Conservation (phyloP, 1,140 invertebrate species). For the Drosophila nannoptera region DNA sequence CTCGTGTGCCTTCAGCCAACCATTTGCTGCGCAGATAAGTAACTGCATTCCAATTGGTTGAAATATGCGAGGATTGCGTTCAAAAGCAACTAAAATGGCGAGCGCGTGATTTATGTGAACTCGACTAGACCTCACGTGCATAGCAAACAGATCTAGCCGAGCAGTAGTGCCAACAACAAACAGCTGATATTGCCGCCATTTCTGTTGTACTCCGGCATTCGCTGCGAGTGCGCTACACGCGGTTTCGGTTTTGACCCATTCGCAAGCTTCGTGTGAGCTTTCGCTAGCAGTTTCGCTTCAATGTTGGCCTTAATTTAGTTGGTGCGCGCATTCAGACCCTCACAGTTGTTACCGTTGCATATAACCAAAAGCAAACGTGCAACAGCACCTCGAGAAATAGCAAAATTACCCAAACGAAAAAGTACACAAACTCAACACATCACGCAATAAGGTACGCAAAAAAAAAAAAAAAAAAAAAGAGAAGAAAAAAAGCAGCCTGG, state of each 20-base stretch:
- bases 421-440: background rate
- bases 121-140: conserved; percentile 48
- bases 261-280: conserved; percentile 54
- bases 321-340: conserved; percentile 61
- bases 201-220: conserved; percentile 9
- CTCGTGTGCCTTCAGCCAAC: conserved; percentile 32
- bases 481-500: background rate
- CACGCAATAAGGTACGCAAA: conserved; percentile 1
- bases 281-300: conserved; percentile 48
- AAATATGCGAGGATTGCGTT: conserved; percentile 12
- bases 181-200: conserved; percentile 34
- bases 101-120: conserved; percentile 39
- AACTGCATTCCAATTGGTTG: conserved; percentile 47
- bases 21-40: conserved; percentile 52
- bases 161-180: conserved; percentile 15
- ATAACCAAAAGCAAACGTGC: conserved; percentile 11
- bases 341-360: conserved; percentile 31
- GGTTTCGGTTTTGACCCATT: conserved; percentile 49
- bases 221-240: conserved; percentile 5
- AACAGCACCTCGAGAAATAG: conserved; percentile 15
- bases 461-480: too few species aligned
- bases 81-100: conserved; percentile 41
- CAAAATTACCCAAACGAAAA: background rate
- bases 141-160: conserved; percentile 26
- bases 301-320: conserved; percentile 70